These are phyloP conservation scores for Sebastes kiyomatsui DNA, from an alignment of 2,797 vertebrate species.

Conservation along the genomic window DNA sequence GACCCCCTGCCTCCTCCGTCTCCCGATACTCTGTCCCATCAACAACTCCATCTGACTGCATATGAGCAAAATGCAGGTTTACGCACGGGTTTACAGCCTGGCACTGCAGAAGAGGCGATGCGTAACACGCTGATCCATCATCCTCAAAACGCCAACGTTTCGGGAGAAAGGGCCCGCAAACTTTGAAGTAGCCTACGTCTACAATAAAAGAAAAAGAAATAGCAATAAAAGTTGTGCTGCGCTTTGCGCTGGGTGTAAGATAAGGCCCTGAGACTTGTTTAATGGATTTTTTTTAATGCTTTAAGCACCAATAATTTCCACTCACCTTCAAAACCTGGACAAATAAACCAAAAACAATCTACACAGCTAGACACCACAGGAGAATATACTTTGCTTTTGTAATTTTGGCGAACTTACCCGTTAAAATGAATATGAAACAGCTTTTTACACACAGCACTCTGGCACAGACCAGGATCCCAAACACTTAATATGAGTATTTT, in stretches of 20 bases:
- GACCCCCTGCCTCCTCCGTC: too few species aligned
- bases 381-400: background rate
- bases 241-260: too few species aligned
- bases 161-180: too few species aligned
- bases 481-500: background rate
- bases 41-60: too few species aligned
- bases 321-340: background rate
- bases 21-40: too few species aligned
- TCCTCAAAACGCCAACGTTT: too few species aligned
- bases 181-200: too few species aligned
- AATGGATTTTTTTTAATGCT: background rate
- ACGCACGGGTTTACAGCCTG: too few species aligned
- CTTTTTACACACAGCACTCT: background rate
- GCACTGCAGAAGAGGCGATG: too few species aligned
- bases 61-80: too few species aligned
- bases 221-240: too few species aligned
- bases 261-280: background rate
- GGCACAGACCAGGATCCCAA: background rate
- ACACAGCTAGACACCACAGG: accelerated
- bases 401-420: background rate
- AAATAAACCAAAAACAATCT: background rate
- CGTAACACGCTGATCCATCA: too few species aligned
- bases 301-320: background rate
- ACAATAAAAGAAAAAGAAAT: accelerated
- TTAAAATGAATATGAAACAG: background rate